Evolutionary conservation across 2,113 vertebrate species (phyloP), one percentile per base, ranked within the genome.

Genomic region (Piprites chloris): DNA sequence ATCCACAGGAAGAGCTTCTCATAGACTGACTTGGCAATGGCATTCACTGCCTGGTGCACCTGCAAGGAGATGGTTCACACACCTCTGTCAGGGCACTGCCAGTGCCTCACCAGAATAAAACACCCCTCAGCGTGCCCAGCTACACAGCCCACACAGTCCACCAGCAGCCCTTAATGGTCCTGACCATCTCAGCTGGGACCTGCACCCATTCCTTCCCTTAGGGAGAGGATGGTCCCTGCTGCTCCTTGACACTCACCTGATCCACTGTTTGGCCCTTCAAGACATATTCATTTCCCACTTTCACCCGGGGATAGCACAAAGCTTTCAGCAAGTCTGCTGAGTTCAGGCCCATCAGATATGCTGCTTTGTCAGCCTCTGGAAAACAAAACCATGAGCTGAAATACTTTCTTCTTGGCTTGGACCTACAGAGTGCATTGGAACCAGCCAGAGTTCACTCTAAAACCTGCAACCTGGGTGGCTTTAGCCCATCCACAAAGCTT

Each of bases 1-100:
- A 98, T 98, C 98, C 98, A 98, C 63, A 98, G 35, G 93, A 98
- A 98, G 30, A 98, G 53, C 9, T 98, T 98, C 47, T 98, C 98
- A 4, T 98, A 98, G 33, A 98, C 97, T 2, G 98, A 98, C 62
- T 98, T 98, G 49, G 98, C 96, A 49, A 98, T 94, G 19, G 98
- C 98, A 12, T 94, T 98, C 67, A 98, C 98, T 9, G 98, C 97
- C 1, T 98, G 98, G 20, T 98, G 96, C 26, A 98, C 98, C 98
- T 98, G 65, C 42, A 4, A 26, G 61, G 53, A 68, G 3, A 73
- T 4, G 42, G 30, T 23, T 63, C 84, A 23, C 19, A 23, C 5
- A 26, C 30, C 37, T 20, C 11, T 12, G 39, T 23, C 62, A 66
- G 55, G 23, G 42, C 69, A 39, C n/a, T 58, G 44, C 47, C 21